A percentile compares a stretch with the other conserved stretches of the same genome.
Evolutionary conservation across 2,888 invertebrate species (phyloP).

Genomic region (Xanthorhoe spadicearia): DNA sequence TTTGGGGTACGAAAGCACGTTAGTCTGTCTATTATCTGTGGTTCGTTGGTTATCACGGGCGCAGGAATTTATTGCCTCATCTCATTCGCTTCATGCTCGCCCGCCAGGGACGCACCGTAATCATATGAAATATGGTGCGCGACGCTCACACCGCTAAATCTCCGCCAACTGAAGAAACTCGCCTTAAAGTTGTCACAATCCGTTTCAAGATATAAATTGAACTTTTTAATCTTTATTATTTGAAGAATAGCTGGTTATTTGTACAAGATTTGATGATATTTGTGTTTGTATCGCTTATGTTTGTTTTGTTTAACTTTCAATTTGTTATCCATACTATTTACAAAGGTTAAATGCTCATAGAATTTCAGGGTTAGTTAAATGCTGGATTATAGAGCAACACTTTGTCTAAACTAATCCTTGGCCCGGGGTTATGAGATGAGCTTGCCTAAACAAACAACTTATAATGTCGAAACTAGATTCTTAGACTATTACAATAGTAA

Average conservation of each 20-base stretch:
- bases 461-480: neutral
- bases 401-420: neutral
- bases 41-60: conserved; percentile 7
- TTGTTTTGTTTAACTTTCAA: neutral
- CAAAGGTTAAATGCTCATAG: neutral
- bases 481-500: conserved; percentile 2
- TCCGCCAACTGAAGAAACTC: conserved; percentile 15
- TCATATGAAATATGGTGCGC: conserved; percentile 20
- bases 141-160: conserved; percentile 17
- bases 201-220: conserved; percentile 13
- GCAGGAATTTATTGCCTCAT: conserved; percentile 17
- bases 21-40: conserved; percentile 1
- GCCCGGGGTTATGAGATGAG: neutral
- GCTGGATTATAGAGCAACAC: neutral
- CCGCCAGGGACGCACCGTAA: conserved; percentile 12
- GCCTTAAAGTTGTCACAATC: conserved; percentile 12
- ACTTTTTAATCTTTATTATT: conserved; percentile 4
- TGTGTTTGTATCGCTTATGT: neutral
- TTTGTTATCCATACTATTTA: neutral
- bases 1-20: neutral
- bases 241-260: too few species aligned
- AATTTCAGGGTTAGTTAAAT: neutral
- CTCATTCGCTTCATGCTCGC: conserved; percentile 3
- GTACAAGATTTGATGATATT: neutral
- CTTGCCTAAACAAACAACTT: conserved; percentile 5